A percentile compares a stretch with the other conserved stretches of the same genome.
Evolutionary conservation across 2,113 vertebrate genomes (phyloP).

Genomic region (Saguinus imperator): DNA sequence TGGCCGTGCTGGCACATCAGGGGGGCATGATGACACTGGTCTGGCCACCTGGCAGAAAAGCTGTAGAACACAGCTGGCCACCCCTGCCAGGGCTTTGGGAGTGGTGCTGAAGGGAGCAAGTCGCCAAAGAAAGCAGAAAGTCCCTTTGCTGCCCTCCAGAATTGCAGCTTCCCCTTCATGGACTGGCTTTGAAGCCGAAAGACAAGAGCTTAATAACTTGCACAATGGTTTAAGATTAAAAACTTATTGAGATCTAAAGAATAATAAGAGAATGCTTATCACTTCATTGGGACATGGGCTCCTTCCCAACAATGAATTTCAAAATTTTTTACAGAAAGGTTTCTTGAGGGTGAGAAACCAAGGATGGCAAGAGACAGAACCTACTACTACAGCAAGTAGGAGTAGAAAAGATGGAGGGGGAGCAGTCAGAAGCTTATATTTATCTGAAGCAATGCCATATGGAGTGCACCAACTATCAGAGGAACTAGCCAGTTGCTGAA

Average conservation of each 20-base stretch:
- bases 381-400: too few species aligned
- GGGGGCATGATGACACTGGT: too few species aligned
- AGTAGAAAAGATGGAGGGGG: too few species aligned
- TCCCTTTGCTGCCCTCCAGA: too few species aligned
- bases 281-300: not conserved
- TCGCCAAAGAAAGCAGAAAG: not conserved
- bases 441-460: too few species aligned
- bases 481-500: too few species aligned
- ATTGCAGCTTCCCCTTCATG: fast-evolving
- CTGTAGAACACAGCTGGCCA: too few species aligned
- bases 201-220: not conserved
- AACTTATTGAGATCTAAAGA: not conserved
- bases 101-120: not conserved
- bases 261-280: not conserved
- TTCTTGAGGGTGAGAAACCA: not conserved
- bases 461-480: too few species aligned
- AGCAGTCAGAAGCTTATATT: too few species aligned
- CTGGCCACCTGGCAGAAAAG: not conserved
- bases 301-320: not conserved
- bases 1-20: not conserved
- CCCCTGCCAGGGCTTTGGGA: not conserved
- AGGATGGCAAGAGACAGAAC: not conserved
- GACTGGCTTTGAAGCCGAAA: not conserved
- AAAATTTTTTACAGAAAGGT: not conserved
- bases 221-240: not conserved